These are phyloP conservation scores for Montipora capricornis DNA, from an alignment of 64 coral and sea anemone species.

Conservation along the genomic window DNA sequence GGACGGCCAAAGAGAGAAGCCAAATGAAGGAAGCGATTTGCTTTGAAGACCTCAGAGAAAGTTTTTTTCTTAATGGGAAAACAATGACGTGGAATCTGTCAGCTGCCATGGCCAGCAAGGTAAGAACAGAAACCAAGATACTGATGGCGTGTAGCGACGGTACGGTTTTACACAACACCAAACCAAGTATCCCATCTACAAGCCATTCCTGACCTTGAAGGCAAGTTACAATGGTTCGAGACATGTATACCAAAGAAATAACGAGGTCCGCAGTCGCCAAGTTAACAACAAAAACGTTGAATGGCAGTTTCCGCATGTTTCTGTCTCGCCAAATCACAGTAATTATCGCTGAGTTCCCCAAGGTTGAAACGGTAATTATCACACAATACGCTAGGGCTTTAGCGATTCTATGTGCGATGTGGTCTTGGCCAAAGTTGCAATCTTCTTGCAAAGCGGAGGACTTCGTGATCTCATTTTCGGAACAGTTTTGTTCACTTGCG, in stretches of 20 bases:
- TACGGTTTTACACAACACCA: conserved; percentile 50
- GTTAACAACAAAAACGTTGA: conserved; percentile 58
- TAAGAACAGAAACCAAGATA: conserved; percentile 51
- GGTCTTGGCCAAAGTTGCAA: conserved; percentile 5
- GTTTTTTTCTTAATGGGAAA: conserved; percentile 21
- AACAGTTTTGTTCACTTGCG: neutral
- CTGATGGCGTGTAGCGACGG: conserved; percentile 35
- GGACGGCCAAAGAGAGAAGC: conserved; percentile 21
- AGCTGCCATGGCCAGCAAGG: conserved; percentile 8
- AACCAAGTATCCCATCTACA: conserved; percentile 15
- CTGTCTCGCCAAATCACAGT: conserved; percentile 8
- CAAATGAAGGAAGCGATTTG: conserved; percentile 36
- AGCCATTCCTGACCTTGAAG: conserved; percentile 37
- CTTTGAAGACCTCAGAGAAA: conserved; percentile 16
- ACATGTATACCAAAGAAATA: conserved; percentile 62
- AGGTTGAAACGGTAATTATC: conserved; percentile 41
- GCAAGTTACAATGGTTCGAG: conserved; percentile 31
- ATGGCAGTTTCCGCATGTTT: conserved; percentile 33
- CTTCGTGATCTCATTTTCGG: neutral
- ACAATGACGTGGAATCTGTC: conserved; percentile 44
- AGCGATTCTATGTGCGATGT: neutral
- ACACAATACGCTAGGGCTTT: conserved; percentile 31
- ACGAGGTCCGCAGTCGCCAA: conserved; percentile 32
- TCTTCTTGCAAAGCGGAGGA: neutral
- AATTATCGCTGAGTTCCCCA: conserved; percentile 49